Evolutionary conservation across 1,140 invertebrate species (phyloP).

Genomic region (Drosophila subobscura): DNA sequence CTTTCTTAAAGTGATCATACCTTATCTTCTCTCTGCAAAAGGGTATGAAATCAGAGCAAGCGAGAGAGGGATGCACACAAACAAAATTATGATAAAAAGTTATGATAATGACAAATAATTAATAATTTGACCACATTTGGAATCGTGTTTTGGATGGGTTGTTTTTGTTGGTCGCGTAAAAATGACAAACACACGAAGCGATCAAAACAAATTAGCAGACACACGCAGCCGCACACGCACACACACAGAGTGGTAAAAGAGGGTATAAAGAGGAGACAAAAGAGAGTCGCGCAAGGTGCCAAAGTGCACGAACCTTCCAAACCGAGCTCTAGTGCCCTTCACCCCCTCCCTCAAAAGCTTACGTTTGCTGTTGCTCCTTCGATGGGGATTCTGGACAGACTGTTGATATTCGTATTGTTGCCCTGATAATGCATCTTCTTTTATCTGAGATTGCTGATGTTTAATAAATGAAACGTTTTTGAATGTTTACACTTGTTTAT

Average conservation of each 20-base stretch:
- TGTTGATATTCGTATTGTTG: constrained; percentile 16
- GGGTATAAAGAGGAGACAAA: background rate
- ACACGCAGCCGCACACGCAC: constrained; percentile 28
- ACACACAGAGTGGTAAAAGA: background rate
- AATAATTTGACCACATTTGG: constrained; percentile 33
- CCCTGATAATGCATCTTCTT: constrained; percentile 43
- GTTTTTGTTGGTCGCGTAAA: constrained; percentile 16
- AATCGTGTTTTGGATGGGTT: constrained; percentile 14
- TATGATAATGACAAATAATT: constrained; percentile 50
- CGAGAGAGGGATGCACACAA: background rate
- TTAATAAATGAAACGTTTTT: background rate
- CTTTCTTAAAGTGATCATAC: too few species aligned
- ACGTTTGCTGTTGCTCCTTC: constrained; percentile 36
- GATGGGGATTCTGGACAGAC: constrained; percentile 13
- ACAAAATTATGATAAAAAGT: constrained; percentile 34
- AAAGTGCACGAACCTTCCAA: constrained; percentile 39
- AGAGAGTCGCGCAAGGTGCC: constrained; percentile 33
- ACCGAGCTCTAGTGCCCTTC: constrained; percentile 10
- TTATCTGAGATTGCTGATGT: constrained; percentile 6
- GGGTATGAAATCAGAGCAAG: too few species aligned
- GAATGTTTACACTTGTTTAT: constrained; percentile 30
- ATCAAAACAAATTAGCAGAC: constrained; percentile 60
- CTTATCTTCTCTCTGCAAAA: too few species aligned
- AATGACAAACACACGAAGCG: constrained; percentile 56
- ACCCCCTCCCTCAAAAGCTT: background rate